Conservation (phyloP, 2,888 invertebrate species). For the Amaurobius ferox region DNA sequence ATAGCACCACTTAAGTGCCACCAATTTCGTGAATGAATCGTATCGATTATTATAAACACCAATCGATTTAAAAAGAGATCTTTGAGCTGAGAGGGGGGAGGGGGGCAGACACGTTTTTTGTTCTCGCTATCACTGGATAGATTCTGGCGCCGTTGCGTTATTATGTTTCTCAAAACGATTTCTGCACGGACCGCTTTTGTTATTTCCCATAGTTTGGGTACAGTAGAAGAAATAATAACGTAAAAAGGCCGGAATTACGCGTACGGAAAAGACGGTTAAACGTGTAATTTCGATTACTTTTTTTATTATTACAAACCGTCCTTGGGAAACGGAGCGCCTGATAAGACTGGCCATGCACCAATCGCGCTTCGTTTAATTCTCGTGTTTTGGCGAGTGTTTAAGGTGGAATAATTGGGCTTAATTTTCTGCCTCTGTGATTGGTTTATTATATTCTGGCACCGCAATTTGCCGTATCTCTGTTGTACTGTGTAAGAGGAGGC, state of each 20-base stretch:
- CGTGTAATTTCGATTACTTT: conserved; percentile 60
- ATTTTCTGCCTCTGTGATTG: conserved; percentile 67
- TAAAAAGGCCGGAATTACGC: conserved; percentile 29
- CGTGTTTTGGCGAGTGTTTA: conserved; percentile 56
- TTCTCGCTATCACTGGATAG: conserved; percentile 27
- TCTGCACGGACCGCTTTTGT: conserved; percentile 31
- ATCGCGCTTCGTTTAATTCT: conserved; percentile 53
- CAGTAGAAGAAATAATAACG: conserved; percentile 26
- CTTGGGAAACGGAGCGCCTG: conserved; percentile 14
- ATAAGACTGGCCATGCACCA: conserved; percentile 16
- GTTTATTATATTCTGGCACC: conserved; percentile 63
- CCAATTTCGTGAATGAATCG: conserved; percentile 55
- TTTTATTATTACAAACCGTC: conserved; percentile 20
- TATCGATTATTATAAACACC: conserved; percentile 65
- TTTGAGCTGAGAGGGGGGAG: background rate
- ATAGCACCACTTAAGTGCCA: conserved; percentile 39
- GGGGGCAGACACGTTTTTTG: background rate
- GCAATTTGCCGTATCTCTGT: conserved; percentile 22
- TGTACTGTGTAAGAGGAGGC: background rate
- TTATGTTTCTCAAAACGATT: conserved; percentile 51
- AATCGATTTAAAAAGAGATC: conserved; percentile 42
- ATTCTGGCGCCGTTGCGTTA: conserved; percentile 68
- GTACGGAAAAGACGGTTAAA: conserved; percentile 65
- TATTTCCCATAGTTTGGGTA: conserved; percentile 36
- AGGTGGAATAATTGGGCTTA: conserved; percentile 65